Conservation (phyloP, 2,888 invertebrate species). For the Mimumesa dahlbomi region DNA sequence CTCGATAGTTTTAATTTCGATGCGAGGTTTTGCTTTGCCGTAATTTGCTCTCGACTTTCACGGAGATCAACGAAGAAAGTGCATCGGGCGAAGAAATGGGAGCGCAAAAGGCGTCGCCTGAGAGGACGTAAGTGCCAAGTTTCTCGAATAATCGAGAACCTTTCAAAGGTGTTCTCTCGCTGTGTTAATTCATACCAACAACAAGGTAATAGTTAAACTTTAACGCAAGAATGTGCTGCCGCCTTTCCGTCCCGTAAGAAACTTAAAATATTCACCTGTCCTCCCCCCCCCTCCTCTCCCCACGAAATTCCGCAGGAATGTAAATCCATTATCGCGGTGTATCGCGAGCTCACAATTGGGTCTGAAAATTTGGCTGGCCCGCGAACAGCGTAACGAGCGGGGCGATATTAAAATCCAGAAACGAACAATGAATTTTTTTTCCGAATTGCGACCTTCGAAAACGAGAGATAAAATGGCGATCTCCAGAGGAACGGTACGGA, state of each 20-base stretch:
- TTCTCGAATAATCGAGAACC: slow-evolving; percentile 56
- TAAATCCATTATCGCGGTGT: no score
- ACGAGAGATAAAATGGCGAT: no score
- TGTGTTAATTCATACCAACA: slow-evolving; percentile 11
- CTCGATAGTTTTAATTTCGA: slow-evolving; percentile 36
- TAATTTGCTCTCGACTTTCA: slow-evolving; percentile 58
- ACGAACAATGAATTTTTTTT: no score
- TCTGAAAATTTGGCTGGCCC: no score
- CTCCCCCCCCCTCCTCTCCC: no score
- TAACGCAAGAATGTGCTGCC: neutral
- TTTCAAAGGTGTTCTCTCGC: slow-evolving; percentile 20
- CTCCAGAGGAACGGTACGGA: no score
- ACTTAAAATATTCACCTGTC: no score
- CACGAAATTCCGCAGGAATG: no score
- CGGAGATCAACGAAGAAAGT: slow-evolving; percentile 58
- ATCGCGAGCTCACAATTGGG: no score
- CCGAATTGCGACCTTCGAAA: no score
- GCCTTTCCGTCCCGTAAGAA: neutral
- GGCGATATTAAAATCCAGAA: no score
- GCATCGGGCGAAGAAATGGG: slow-evolving; percentile 56
- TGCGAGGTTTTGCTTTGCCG: slow-evolving; percentile 37
- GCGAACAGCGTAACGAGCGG: no score
- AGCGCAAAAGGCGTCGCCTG: slow-evolving; percentile 54
- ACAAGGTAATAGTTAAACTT: slow-evolving; percentile 15
- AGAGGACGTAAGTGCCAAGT: slow-evolving; percentile 50